Evolutionary conservation across 2,797 vertebrate species (phyloP).

Genomic region (Percopsis omiscomaycus): DNA sequence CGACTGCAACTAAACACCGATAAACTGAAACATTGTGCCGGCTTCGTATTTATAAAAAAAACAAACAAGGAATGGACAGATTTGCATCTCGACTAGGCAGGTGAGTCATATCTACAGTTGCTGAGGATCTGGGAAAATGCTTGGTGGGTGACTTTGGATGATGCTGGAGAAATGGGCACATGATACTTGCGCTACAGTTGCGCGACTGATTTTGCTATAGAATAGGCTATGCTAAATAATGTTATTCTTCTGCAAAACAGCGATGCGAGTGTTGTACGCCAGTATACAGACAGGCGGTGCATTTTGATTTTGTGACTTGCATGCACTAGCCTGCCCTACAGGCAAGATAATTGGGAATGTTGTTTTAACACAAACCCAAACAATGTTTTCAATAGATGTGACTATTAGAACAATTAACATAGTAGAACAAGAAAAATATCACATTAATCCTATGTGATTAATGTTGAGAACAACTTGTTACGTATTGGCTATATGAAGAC

Average conservation of each 20-base stretch:
- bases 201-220: constrained; percentile 24
- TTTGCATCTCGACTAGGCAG: constrained; percentile 72
- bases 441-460: constrained; percentile 4
- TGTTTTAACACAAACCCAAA: background rate
- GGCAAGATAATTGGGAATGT: background rate
- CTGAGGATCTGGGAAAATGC: constrained; percentile 24
- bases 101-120: constrained; percentile 73
- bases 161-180: constrained; percentile 20
- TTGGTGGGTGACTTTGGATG: constrained; percentile 31
- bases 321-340: constrained; percentile 5
- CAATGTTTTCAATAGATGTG: background rate
- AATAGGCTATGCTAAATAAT: constrained; percentile 11
- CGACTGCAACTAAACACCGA: constrained; percentile 60
- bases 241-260: background rate
- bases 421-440: constrained; percentile 18
- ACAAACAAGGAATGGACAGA: constrained; percentile 73
- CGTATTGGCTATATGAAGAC: constrained; percentile 51
- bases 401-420: constrained; percentile 6
- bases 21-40: background rate
- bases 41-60: background rate
- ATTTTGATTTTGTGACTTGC: constrained; percentile 45
- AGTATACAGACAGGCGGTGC: constrained; percentile 33
- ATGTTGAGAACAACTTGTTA: constrained; percentile 69
- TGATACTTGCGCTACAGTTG: constrained; percentile 37
- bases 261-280: constrained; percentile 25